Percentiles rank a stretch among this genome's conserved stretches.
phyloP scores from a whole-genome alignment of 2,113 vertebrate genomes.

The Nesogale talazaci region DNA sequence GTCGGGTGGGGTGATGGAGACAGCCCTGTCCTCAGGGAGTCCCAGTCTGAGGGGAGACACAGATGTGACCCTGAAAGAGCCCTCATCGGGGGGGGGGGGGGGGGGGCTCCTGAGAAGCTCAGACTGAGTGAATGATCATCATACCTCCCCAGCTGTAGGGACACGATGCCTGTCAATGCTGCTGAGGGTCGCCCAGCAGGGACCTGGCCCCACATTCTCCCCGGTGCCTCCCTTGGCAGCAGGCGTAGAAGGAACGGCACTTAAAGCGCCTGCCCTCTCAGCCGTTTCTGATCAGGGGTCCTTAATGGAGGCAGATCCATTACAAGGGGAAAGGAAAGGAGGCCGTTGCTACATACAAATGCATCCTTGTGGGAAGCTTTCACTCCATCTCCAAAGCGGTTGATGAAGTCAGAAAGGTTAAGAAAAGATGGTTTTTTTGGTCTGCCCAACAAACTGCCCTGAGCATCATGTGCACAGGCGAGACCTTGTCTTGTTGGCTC shows the following conservation, averaged over 20 bases:
- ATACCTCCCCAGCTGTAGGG: not conserved
- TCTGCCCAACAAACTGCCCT: not conserved
- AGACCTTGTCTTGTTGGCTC: not conserved
- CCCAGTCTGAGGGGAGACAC: not conserved
- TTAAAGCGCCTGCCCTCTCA: not conserved
- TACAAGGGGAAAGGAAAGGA: not conserved
- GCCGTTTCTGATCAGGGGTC: not conserved
- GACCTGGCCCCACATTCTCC: not conserved
- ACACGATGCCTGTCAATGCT: too few species aligned
- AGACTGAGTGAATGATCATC: not conserved
- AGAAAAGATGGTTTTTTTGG: not conserved
- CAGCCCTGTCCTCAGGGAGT: not conserved
- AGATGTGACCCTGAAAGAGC: not conserved
- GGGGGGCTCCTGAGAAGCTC: too few species aligned
- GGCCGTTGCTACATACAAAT: not conserved
- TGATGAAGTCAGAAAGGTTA: not conserved
- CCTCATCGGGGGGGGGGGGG: not conserved
- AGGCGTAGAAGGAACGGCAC: not conserved
- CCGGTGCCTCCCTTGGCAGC: too few species aligned
- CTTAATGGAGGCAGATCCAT: not conserved
- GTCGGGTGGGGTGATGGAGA: not conserved
- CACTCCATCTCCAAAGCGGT: not conserved
- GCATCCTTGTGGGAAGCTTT: not conserved
- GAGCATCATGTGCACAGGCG: not conserved
- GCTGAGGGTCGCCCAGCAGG: accelerated